Percentiles rank a stretch among this genome's conserved stretches.
These are phyloP conservation scores for Drosophila watanabei DNA, from an alignment of 1,140 invertebrate genomes.

Conservation along the genomic window DNA sequence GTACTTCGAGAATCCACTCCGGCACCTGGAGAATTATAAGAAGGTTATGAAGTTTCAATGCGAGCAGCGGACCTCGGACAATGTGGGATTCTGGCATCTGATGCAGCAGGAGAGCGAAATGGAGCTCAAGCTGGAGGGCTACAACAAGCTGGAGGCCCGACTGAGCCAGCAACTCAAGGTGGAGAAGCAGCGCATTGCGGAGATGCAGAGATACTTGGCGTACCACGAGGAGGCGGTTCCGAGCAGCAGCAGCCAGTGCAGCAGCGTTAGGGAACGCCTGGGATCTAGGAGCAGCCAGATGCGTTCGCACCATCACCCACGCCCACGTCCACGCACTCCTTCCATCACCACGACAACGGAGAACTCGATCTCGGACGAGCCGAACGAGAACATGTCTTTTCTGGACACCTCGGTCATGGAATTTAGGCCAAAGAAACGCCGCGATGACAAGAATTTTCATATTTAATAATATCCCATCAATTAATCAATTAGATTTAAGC, in stretches of 20 bases:
- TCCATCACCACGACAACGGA: not conserved
- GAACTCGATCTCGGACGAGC: slow-evolving; percentile 6
- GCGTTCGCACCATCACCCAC: not conserved
- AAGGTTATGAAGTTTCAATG: slow-evolving; percentile 56
- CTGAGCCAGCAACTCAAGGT: slow-evolving; percentile 20
- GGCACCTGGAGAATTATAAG: slow-evolving; percentile 23
- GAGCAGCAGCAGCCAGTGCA: not conserved
- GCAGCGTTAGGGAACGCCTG: not conserved
- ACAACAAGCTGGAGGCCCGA: slow-evolving; percentile 42
- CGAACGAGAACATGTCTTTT: not conserved
- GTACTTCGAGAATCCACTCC: slow-evolving; percentile 51
- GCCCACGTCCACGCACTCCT: not conserved
- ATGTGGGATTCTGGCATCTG: slow-evolving; percentile 15
- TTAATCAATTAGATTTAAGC: not conserved
- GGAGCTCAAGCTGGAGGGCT: slow-evolving; percentile 32
- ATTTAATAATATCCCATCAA: not conserved
- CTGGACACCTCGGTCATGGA: slow-evolving; percentile 8
- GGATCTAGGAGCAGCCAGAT: not conserved
- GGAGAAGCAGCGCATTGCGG: slow-evolving; percentile 32
- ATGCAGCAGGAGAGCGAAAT: not conserved
- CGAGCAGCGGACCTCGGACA: slow-evolving; percentile 33
- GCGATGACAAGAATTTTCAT: not conserved
- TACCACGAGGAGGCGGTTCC: slow-evolving; percentile 18
- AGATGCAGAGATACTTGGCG: slow-evolving; percentile 19
- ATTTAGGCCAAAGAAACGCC: not conserved